Conservation (phyloP, 2,797 vertebrate genomes). For the Acipenser transmontanus region DNA sequence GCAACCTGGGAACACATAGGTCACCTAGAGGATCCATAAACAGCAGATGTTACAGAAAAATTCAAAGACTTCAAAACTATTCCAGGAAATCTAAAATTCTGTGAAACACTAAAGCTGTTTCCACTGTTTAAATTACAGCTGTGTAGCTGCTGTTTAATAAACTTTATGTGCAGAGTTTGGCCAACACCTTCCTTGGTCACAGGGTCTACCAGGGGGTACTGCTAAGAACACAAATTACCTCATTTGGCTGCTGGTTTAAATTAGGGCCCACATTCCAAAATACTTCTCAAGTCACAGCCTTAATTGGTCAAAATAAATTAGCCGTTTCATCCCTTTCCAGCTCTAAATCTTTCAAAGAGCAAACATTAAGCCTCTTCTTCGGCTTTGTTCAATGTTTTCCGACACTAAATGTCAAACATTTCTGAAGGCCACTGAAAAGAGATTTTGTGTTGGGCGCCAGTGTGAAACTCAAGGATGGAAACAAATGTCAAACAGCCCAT, state of each 20-base stretch:
- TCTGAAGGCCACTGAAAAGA: constrained; percentile 26
- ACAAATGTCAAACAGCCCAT: constrained; percentile 42
- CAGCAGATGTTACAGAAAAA: too few relatives aligned
- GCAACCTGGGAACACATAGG: too few relatives aligned
- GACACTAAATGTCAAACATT: constrained; percentile 30
- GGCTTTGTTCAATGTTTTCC: constrained; percentile 9
- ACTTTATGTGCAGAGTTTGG: too few relatives aligned
- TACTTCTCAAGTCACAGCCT: constrained; percentile 18
- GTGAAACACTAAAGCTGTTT: too few relatives aligned
- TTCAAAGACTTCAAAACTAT: too few relatives aligned
- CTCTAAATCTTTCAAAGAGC: constrained; percentile 16
- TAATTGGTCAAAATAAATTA: constrained; percentile 35
- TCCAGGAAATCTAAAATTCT: too few relatives aligned
- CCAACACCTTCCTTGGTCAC: too few relatives aligned
- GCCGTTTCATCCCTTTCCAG: constrained; percentile 24
- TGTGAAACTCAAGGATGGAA: constrained; percentile 39
- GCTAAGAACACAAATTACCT: constrained; percentile 8
- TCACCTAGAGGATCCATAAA: too few relatives aligned
- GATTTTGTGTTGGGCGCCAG: constrained; percentile 33
- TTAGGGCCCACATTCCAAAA: background rate
- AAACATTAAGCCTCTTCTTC: constrained; percentile 2
- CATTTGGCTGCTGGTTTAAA: constrained; percentile 17
- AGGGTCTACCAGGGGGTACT: too few relatives aligned
- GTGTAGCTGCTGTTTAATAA: too few relatives aligned
- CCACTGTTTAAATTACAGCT: too few relatives aligned